Evolutionary conservation across 2,797 vertebrate species (phyloP).

Genomic region (Clarias fuscus): DNA sequence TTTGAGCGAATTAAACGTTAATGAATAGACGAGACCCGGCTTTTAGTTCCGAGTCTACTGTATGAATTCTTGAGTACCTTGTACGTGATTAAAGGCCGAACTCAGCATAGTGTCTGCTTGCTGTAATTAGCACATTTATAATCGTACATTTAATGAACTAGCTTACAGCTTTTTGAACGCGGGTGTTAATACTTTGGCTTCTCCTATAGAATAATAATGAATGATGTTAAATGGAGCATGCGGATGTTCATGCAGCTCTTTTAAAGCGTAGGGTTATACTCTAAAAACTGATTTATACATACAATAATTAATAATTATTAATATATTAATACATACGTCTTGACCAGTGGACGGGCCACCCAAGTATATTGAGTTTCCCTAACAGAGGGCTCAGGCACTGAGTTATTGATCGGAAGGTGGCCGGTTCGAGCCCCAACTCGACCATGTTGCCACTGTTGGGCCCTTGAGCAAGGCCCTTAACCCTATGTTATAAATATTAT

Average conservation of each 20-base stretch:
- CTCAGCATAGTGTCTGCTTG: background rate
- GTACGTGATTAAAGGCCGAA: background rate
- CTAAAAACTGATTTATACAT: too few species aligned
- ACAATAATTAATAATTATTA: too few species aligned
- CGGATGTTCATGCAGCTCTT: background rate
- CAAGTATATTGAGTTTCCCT: too few species aligned
- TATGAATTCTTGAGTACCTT: background rate
- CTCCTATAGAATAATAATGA: background rate
- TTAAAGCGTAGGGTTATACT: background rate
- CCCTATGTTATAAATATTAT: too few species aligned
- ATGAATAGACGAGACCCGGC: background rate
- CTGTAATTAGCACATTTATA: background rate
- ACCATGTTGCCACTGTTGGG: too few species aligned
- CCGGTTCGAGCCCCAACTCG: too few species aligned
- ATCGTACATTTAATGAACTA: background rate
- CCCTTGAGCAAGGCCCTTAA: too few species aligned
- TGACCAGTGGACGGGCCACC: too few species aligned
- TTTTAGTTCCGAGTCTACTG: background rate
- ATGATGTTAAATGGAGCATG: background rate
- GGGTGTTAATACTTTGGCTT: background rate
- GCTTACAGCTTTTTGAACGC: background rate
- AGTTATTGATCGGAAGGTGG: too few species aligned
- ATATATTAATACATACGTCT: too few species aligned
- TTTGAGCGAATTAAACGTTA: conserved; percentile 18
- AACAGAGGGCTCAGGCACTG: too few species aligned